Conservation (phyloP, 2,888 invertebrate species). For the Drosophila mimica region DNA sequence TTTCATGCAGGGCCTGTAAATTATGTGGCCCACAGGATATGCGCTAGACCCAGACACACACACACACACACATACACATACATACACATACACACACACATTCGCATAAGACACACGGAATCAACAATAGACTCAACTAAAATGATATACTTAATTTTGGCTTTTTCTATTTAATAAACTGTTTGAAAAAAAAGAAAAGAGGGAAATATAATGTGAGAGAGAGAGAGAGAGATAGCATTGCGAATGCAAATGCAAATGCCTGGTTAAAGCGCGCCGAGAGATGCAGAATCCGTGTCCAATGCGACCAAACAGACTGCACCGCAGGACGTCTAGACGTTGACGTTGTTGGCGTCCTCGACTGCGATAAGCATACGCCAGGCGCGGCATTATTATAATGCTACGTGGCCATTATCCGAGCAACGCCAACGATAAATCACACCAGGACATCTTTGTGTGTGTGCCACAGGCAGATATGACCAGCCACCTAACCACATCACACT, state of each 20-base stretch:
- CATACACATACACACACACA: constrained; percentile 13
- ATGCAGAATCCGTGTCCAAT: constrained; percentile 49
- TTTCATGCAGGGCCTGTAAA: constrained; percentile 63
- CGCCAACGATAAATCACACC: constrained; percentile 78
- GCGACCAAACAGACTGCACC: constrained; percentile 56
- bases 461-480: constrained; percentile 65
- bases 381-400: constrained; percentile 76
- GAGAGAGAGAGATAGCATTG: constrained; percentile 19
- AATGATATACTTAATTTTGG: constrained; percentile 75
- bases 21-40: constrained; percentile 79
- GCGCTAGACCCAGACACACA: constrained; percentile 65
- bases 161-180: constrained; percentile 75
- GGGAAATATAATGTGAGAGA: not conserved
- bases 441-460: constrained; percentile 79
- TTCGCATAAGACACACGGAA: constrained; percentile 21
- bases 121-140: constrained; percentile 60
- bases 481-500: not conserved
- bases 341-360: constrained; percentile 68
- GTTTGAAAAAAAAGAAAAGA: constrained; percentile 35
- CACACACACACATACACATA: constrained; percentile 15
- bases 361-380: constrained; percentile 78
- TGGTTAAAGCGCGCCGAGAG: constrained; percentile 16
- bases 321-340: constrained; percentile 79
- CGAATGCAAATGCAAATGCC: constrained; percentile 47
- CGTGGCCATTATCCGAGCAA: constrained; percentile 78